Percentiles rank a stretch among this genome's conserved stretches.
These are phyloP conservation scores for Eptesicus fuscus DNA, from an alignment of 2,113 vertebrate species.

Conservation along the genomic window DNA sequence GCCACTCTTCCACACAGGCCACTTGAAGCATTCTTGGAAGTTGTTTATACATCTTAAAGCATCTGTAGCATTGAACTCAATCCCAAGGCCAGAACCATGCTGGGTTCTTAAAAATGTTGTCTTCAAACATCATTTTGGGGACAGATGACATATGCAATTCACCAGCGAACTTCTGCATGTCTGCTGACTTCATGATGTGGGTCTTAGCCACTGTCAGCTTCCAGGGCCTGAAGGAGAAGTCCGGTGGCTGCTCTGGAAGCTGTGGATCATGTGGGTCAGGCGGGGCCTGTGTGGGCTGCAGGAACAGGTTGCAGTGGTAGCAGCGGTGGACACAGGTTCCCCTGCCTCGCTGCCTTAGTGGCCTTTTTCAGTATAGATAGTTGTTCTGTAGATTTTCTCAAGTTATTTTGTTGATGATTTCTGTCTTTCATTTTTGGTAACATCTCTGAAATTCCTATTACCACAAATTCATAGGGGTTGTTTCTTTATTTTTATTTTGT, in stretches of 20 bases:
- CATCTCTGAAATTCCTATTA: background rate
- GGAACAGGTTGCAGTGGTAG: too few relatives aligned
- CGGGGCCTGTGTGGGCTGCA: too few relatives aligned
- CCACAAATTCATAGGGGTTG: background rate
- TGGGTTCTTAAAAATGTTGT: too few relatives aligned
- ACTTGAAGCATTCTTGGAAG: background rate
- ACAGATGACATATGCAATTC: too few relatives aligned
- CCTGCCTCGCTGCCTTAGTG: background rate
- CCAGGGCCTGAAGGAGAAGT: too few relatives aligned
- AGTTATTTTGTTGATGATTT: background rate
- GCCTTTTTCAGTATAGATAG: background rate
- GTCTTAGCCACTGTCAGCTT: too few relatives aligned
- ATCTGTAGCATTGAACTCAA: background rate
- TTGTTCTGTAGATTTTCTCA: background rate
- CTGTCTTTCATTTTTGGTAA: background rate
- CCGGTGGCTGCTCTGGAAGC: conserved; percentile 95
- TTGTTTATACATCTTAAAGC: background rate
- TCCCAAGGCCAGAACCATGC: background rate
- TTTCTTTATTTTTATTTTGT: background rate
- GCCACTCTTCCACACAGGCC: background rate
- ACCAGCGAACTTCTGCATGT: too few relatives aligned
- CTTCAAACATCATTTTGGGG: too few relatives aligned
- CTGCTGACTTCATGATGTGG: too few relatives aligned
- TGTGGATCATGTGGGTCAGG: conserved; percentile 84
- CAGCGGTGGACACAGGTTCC: background rate